Percentiles rank a stretch among this genome's conserved stretches.
Evolutionary conservation across 2,797 vertebrate species (phyloP).

Genomic region (Coreius guichenoti): DNA sequence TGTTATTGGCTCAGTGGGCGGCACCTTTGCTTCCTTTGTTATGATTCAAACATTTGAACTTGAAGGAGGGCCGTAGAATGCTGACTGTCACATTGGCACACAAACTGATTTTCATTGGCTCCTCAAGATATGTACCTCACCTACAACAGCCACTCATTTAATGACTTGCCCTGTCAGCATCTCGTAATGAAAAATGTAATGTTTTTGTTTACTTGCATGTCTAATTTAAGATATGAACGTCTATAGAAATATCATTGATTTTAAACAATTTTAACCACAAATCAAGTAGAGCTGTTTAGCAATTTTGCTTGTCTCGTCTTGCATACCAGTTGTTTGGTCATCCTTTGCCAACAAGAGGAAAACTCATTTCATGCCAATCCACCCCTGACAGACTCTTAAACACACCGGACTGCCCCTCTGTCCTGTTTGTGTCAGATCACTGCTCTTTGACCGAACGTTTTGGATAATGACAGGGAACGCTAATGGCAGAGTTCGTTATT

Average conservation of each 20-base stretch:
- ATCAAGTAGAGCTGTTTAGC: not conserved
- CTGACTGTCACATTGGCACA: slow-evolving; percentile 10
- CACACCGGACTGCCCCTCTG: slow-evolving; percentile 2
- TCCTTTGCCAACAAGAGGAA: slow-evolving; percentile 9
- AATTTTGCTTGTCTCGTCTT: not conserved
- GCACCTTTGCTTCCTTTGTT: slow-evolving; percentile 68
- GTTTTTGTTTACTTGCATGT: not conserved
- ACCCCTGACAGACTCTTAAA: not conserved
- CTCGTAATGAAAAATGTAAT: not conserved
- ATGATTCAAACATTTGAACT: slow-evolving; percentile 75
- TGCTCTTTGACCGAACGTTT: not conserved
- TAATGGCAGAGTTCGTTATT: slow-evolving; percentile 37
- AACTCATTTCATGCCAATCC: slow-evolving; percentile 6
- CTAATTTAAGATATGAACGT: slow-evolving; percentile 19
- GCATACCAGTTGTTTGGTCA: slow-evolving; percentile 26
- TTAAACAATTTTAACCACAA: not conserved
- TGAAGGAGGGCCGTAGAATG: slow-evolving; percentile 29
- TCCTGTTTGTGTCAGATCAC: slow-evolving; percentile 11
- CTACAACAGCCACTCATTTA: not conserved
- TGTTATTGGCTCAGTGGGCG: slow-evolving; percentile 65
- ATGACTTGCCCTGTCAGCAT: not conserved
- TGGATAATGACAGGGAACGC: slow-evolving; percentile 35
- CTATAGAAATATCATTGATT: not conserved
- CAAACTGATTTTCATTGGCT: slow-evolving; percentile 44
- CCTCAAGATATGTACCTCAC: not conserved